phyloP scores from a whole-genome alignment of 2,888 invertebrate genomes.

The Timema podura region DNA sequence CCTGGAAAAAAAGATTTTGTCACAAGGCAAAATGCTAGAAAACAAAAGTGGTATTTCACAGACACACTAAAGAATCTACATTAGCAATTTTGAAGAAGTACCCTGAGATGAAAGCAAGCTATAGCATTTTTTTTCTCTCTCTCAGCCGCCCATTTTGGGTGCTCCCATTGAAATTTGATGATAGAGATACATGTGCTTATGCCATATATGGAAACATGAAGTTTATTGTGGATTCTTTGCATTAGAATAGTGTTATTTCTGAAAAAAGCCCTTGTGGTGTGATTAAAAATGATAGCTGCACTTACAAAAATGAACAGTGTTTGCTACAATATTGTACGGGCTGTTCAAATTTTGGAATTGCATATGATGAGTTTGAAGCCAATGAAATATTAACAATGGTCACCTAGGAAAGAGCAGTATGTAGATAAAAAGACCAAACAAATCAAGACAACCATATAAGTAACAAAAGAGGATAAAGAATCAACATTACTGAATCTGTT shows the following conservation, averaged over 20 bases:
- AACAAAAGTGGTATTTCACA: neutral
- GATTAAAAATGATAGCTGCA: neutral
- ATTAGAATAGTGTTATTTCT: constrained; percentile 8
- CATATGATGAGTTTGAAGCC: neutral
- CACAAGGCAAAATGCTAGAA: constrained; percentile 6
- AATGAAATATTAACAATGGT: neutral
- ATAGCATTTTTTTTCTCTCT: neutral
- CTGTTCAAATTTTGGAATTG: neutral
- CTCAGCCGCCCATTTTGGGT: constrained; percentile 9
- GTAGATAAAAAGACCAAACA: constrained; percentile 6
- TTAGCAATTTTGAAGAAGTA: constrained; percentile 14
- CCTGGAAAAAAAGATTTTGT: constrained; percentile 11
- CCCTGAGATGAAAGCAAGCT: constrained; percentile 1
- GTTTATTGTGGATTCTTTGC: neutral
- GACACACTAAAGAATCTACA: constrained; percentile 9
- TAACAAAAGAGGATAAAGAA: constrained; percentile 28
- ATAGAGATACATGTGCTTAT: constrained; percentile 11
- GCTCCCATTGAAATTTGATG: constrained; percentile 1
- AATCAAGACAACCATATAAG: constrained; percentile 16
- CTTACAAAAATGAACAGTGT: constrained; percentile 11
- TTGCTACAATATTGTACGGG: neutral
- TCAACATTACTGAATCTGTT: neutral
- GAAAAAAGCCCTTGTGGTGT: constrained; percentile 2
- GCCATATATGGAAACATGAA: neutral
- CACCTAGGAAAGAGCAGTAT: neutral